These are phyloP conservation scores for Heliothis peltigera DNA, from an alignment of 2,888 invertebrate species.

Conservation along the genomic window DNA sequence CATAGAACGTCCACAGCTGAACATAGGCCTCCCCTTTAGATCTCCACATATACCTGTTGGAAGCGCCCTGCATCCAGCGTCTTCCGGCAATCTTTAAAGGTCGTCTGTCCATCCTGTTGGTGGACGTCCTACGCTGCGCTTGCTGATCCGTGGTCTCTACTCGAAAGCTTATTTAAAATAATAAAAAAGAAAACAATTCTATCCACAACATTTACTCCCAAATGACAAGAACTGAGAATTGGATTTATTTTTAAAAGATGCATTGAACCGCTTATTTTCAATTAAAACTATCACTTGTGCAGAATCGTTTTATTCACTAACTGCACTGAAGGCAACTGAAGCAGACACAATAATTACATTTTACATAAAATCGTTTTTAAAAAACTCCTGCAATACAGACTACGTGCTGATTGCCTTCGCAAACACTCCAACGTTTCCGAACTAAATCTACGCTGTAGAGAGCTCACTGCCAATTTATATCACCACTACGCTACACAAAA, in stretches of 20 bases:
- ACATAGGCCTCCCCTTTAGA: no score
- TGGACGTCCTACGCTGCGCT: no score
- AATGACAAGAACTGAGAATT: background rate
- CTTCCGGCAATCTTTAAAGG: no score
- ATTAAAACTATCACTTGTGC: slow-evolving; percentile 33
- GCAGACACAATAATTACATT: slow-evolving; percentile 56
- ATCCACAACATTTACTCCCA: no score
- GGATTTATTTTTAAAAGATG: background rate
- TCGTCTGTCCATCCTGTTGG: no score
- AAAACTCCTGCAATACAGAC: slow-evolving; percentile 53
- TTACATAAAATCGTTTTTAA: slow-evolving; percentile 52
- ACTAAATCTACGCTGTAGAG: slow-evolving; percentile 60
- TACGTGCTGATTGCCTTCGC: slow-evolving; percentile 67
- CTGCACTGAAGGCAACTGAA: slow-evolving; percentile 35
- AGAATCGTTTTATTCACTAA: slow-evolving; percentile 41
- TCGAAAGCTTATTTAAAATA: no score
- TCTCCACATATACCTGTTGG: no score
- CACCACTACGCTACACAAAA: slow-evolving; percentile 23
- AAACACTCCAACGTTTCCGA: slow-evolving; percentile 65
- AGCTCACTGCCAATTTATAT: slow-evolving; percentile 48
- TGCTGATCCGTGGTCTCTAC: no score
- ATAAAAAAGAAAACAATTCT: background rate
- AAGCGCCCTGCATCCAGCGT: no score
- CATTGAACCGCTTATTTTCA: slow-evolving; percentile 25
- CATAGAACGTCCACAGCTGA: no score